phyloP scores from a whole-genome alignment of 2,888 invertebrate genomes.

The Galerucella nymphaeae region DNA sequence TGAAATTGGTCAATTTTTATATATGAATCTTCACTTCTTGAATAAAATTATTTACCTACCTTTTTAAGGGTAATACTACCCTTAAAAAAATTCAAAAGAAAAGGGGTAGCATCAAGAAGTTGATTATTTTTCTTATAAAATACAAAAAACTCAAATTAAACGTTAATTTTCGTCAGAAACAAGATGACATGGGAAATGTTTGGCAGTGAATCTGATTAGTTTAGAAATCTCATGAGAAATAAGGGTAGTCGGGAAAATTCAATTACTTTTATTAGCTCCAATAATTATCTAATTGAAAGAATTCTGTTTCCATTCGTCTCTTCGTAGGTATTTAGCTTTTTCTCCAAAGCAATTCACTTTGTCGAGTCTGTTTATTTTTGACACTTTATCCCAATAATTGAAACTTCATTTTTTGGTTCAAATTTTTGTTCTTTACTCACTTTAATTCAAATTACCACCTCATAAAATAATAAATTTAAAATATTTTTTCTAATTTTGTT shows the following conservation, averaged over 20 bases:
- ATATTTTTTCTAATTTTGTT: too few species aligned
- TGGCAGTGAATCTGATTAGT: neutral
- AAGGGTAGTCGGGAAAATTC: neutral
- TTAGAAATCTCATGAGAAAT: neutral
- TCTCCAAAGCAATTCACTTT: neutral
- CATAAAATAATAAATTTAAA: too few species aligned
- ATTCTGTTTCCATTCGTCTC: neutral
- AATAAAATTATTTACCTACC: too few species aligned
- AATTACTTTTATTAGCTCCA: neutral
- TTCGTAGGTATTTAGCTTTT: neutral
- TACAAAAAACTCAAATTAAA: too few species aligned
- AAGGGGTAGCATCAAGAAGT: too few species aligned
- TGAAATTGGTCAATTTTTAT: too few species aligned
- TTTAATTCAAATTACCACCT: too few species aligned
- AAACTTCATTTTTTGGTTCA: neutral
- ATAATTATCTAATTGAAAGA: neutral
- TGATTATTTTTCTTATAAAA: too few species aligned
- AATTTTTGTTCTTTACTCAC: too few species aligned
- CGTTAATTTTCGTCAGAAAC: neutral
- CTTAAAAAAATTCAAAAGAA: too few species aligned
- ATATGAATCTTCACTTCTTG: too few species aligned
- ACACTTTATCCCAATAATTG: neutral
- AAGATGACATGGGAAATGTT: neutral
- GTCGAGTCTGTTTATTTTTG: neutral
- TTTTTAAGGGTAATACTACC: too few species aligned